Conservation (phyloP, 2,113 vertebrate genomes). For the Protobothrops flavoviridis region DNA sequence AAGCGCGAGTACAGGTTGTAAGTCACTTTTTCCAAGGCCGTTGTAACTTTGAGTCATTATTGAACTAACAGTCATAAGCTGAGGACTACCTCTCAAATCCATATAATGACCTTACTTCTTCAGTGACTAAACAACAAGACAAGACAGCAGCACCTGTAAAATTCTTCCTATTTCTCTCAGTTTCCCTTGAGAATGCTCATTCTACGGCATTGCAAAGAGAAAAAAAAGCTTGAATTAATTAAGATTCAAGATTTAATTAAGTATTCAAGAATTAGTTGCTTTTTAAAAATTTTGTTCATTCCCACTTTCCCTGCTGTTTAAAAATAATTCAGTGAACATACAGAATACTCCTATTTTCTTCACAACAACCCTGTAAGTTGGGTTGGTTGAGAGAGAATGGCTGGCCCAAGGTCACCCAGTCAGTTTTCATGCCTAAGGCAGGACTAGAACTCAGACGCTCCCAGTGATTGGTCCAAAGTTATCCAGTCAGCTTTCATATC, state of each 20-base stretch:
- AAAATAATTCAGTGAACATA: background rate
- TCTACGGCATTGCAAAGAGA: background rate
- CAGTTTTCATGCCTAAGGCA: background rate
- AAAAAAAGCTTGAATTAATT: background rate
- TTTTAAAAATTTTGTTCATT: background rate
- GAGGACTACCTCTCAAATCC: background rate
- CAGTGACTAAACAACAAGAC: background rate
- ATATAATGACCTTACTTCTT: background rate
- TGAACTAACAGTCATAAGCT: background rate
- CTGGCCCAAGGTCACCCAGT: background rate
- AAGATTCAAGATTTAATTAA: background rate
- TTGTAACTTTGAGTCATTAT: background rate
- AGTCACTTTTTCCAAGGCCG: background rate
- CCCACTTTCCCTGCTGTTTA: background rate
- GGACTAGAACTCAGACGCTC: background rate
- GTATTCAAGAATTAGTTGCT: background rate
- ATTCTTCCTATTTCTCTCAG: background rate
- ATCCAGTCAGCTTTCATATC: background rate
- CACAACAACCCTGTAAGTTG: background rate
- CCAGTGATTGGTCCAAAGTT: background rate
- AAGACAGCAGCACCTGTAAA: background rate
- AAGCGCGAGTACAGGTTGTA: background rate
- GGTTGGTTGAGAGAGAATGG: background rate
- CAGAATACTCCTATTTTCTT: background rate
- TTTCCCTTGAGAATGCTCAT: background rate